Evolutionary conservation across 1,140 invertebrate genomes (phyloP), one percentile per base, ranked within the genome.

Genomic region (Periplaneta americana): DNA sequence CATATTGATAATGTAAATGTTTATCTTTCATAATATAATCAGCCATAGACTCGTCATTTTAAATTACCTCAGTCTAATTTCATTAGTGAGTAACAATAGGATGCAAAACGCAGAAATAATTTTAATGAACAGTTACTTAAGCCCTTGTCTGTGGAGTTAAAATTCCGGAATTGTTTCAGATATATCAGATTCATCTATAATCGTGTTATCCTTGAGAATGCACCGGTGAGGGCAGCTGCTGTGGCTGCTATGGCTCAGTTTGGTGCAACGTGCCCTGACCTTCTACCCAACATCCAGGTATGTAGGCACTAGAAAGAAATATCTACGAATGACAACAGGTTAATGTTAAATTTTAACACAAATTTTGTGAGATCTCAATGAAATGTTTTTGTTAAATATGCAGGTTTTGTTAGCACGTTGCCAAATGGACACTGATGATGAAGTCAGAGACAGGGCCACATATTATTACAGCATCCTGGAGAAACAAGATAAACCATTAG

Each of bases 111-210:
- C n/a, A n/a, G n/a, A n/a, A n/a, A n/a, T n/a, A n/a, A n/a, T n/a
- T n/a, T n/a, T n/a, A n/a, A n/a, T n/a, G n/a, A n/a, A n/a, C n/a
- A n/a, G n/a, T n/a, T n/a, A n/a, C n/a, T n/a, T n/a, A n/a, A n/a
- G n/a, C n/a, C n/a, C n/a, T n/a, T n/a, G n/a, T n/a, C n/a, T n/a
- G n/a, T n/a, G n/a, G n/a, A n/a, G n/a, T n/a, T n/a, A n/a, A n/a
- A n/a, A n/a, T n/a, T n/a, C n/a, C n/a, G n/a, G n/a, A n/a, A 28
- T 66, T 66, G 48, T 5, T 66, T 28, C 11, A 89, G 95, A 83
- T 99, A 99, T 87, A 99, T 99, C 84, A 92, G 99, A 6, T 99
- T 98, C 86, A 99, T 99, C 85, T 99, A 99, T 87, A 99, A 99
- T 88, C 92, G 99, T 75, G 97, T 99, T 0, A 99, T 99, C 83